Evolutionary conservation across 2,888 invertebrate genomes (phyloP), one percentile per base, ranked within the genome.

Genomic region (Gibbula magus): DNA sequence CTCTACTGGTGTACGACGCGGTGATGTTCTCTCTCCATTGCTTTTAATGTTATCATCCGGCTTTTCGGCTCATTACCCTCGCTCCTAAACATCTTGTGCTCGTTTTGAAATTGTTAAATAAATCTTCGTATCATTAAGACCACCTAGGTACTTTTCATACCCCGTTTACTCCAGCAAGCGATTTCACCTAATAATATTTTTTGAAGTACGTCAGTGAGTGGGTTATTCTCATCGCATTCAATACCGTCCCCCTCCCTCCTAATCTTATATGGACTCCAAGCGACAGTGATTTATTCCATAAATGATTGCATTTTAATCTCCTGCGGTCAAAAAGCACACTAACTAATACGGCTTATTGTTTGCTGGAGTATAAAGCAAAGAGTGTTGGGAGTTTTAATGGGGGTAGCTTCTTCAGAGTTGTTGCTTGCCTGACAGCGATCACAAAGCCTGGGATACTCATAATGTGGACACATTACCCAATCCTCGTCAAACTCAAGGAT

Each of bases 211-310:
- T 39, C 32, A 70, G 39, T 18, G 70, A 70, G 70, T 70, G 70
- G 70, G 29, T 70, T 70, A 70, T 35, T 70, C 32, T 70, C 20
- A 35, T 35, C 39, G 35, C 35, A 18, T 70, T 67, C 39, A 35
- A 18, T 70, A 70, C 39, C 35, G n/a, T 70, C 32, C 39, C 18
- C n/a, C n/a, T 20, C 18, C 29, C 54, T n/a, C 25, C 16, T 39
- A 54, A 25, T 18, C 54, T n/a, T 22, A 52, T 75, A 75, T 75
- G 75, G 54, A 75, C 54, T 54, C 53, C n/a, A 54, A 75, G 54
- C 75, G 75, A 75, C 75, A 75, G 75, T 75, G 75, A 75, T 75
- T 75, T 75, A 75, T 52, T 75, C 32, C 53, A 75, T 25, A 75
- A 53, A 75, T 75, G 75, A 75, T 75, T 75, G 54, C 20, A 54